phyloP scores from a whole-genome alignment of 2,888 invertebrate genomes.

The Zaprionus bogoriensis region DNA sequence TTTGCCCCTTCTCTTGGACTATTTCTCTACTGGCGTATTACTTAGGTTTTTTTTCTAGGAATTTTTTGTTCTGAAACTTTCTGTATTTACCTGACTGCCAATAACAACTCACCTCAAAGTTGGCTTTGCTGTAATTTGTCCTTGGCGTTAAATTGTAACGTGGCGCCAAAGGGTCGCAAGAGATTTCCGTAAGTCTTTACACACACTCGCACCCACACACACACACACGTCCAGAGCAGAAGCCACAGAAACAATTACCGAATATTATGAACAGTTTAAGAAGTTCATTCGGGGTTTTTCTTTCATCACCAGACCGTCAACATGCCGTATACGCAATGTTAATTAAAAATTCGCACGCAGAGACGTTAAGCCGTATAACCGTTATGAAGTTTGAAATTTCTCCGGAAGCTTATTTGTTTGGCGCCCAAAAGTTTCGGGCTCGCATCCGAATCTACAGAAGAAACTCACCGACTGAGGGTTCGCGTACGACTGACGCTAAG shows the following conservation, averaged over 20 bases:
- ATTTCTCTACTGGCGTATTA: no score
- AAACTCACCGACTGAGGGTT: constrained; percentile 49
- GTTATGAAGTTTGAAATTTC: not conserved
- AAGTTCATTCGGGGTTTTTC: not conserved
- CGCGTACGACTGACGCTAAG: constrained; percentile 67
- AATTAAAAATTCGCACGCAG: constrained; percentile 3
- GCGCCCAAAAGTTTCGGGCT: not conserved
- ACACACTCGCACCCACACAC: not conserved
- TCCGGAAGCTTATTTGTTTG: not conserved
- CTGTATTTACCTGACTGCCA: constrained; percentile 32
- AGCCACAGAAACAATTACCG: not conserved
- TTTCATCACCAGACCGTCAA: not conserved
- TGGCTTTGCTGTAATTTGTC: constrained; percentile 11
- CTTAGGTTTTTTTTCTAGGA: no score
- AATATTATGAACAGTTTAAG: not conserved
- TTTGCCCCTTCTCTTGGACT: not conserved
- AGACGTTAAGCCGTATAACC: no score
- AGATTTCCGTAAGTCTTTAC: constrained; percentile 4
- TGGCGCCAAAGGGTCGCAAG: constrained; percentile 54
- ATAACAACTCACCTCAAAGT: constrained; percentile 15
- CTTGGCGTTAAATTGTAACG: constrained; percentile 5
- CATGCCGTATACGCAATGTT: constrained; percentile 37
- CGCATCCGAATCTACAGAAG: not conserved
- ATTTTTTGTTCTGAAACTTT: no score
- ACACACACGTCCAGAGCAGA: no score